phyloP scores from a whole-genome alignment of 1,140 invertebrate genomes.

The Drosophila pandora region DNA sequence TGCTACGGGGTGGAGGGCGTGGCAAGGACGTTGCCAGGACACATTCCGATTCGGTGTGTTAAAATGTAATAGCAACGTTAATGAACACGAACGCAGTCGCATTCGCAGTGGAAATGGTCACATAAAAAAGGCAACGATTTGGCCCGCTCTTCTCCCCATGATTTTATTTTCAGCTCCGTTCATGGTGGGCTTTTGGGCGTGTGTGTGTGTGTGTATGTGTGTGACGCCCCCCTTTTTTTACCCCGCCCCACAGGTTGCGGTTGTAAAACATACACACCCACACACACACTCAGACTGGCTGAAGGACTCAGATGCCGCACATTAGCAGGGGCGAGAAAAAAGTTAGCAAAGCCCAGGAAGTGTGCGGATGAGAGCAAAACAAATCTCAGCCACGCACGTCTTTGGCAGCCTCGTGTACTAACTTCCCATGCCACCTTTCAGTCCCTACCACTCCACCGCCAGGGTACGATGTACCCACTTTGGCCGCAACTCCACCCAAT shows the following conservation, averaged over 20 bases:
- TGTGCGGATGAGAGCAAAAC: conserved; percentile 65
- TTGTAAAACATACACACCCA: conserved; percentile 70
- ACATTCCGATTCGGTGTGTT: conserved; percentile 81
- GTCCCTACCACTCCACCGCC: not conserved
- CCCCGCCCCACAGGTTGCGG: conserved; percentile 54
- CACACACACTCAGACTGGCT: conserved; percentile 13
- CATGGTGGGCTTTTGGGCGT: not conserved
- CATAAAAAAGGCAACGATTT: conserved; percentile 70
- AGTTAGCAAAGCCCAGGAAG: conserved; percentile 54
- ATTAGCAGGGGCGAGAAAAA: conserved; percentile 61
- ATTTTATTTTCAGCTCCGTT: conserved; percentile 27
- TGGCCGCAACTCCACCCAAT: conserved; percentile 36
- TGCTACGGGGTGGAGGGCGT: conserved; percentile 7
- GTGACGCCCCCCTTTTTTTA: not conserved
- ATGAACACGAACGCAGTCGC: conserved; percentile 77
- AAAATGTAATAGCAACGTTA: conserved; percentile 82
- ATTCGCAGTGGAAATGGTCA: conserved; percentile 72
- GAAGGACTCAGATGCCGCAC: conserved; percentile 53
- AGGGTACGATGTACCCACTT: conserved; percentile 4
- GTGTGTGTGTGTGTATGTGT: not conserved
- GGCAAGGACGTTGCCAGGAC: conserved; percentile 67
- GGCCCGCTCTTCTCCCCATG: conserved; percentile 29
- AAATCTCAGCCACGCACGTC: conserved; percentile 78
- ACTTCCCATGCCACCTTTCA: not conserved
- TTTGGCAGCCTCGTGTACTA: conserved; percentile 51